Evolutionary conservation across 1,140 invertebrate genomes (phyloP), one percentile per base, ranked within the genome.

Genomic region (Aphaenogaster rudis): DNA sequence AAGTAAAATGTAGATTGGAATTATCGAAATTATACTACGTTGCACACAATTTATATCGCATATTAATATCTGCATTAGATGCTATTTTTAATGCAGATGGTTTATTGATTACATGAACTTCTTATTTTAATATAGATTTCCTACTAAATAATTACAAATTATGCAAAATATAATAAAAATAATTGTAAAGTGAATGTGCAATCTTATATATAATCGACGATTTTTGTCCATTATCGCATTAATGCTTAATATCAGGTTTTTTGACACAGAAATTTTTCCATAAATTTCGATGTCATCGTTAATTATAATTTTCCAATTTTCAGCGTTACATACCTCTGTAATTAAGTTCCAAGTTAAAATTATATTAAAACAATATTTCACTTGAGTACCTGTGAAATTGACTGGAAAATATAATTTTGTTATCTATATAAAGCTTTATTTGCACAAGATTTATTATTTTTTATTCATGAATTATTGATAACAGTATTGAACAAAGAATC

Each of bases 281-380:
- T 2, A 13, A 76, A 9, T 57, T 76, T 59, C 6, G 4, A 50
- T 74, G 9, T 74, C 3, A 76, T 42, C 3, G 59, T 42, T 42
- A 42, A 59, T 76, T 3, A 59, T 7, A 4, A 9, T 21, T 39
- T 76, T 42, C 1, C 21, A 42, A 42, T 76, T 59, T 76, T 57
- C 36, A 59, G 1, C 13, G 6, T 28, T 42, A 8, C 13, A 59
- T 57, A 54, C 28, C 7, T 59, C 7, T 15, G 11, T 21, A 76
- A 76, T 59, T 39, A 42, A 76, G n/a, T 59, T 76, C 2, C 13
- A 28, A 8, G 36, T 71, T 71, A 69, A 48, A 69, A 69, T 67
- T 67, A 3, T 9, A 1, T 67, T 52, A 74, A 74, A 54, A 39
- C 54, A 21, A 74, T 54, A 33, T 52, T 52, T 72, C 9, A 33